Evolutionary conservation across 2,888 invertebrate species (phyloP), one percentile per base, ranked within the genome.

Genomic region (Eupelmus urozonus): DNA sequence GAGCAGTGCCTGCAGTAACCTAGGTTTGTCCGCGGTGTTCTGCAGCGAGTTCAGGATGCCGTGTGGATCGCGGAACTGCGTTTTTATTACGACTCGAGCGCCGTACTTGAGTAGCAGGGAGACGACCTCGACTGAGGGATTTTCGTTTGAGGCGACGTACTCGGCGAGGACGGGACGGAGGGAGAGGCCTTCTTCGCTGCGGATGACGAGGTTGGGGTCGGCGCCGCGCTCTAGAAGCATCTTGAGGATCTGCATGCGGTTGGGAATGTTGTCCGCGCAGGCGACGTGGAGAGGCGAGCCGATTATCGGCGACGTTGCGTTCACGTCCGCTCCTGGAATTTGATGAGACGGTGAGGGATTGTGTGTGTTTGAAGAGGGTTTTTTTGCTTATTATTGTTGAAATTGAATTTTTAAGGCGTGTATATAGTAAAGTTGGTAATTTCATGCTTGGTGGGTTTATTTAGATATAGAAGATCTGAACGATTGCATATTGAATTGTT

Each of bases 271-370:
- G 85, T 96, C 96, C 0, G 95, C 94, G 88, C 95, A 95, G 1
- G 95, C 96, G 13, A 96, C 96, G 87, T 96, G 96, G 3, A 96
- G 91, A 0, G 96, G 95, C 0, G 95, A 94, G 0, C 96, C 96
- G 73, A 96, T 95, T 78, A 96, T 94, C 0, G 96, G 95, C 18
- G 95, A 95, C 2, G 94, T 94, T 0, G 94, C 93, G 85, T 96
- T 96, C 16, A 96, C 95, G 85, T 95, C 92, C 0, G 96, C 95
- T 81, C 95, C 96, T 94, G 25, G 25, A 25, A 57, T 1, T 27
- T 57, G 34, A 34, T 34, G 34, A n/a, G n/a, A n/a, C n/a, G n/a
- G n/a, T n/a, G n/a, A n/a, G n/a, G n/a, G n/a, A n/a, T n/a, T n/a
- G n/a, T n/a, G n/a, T n/a, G n/a, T n/a, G n/a, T n/a, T n/a, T n/a